Evolutionary conservation across 2,113 vertebrate genomes (phyloP).

Genomic region (Vulpes ferrilata): DNA sequence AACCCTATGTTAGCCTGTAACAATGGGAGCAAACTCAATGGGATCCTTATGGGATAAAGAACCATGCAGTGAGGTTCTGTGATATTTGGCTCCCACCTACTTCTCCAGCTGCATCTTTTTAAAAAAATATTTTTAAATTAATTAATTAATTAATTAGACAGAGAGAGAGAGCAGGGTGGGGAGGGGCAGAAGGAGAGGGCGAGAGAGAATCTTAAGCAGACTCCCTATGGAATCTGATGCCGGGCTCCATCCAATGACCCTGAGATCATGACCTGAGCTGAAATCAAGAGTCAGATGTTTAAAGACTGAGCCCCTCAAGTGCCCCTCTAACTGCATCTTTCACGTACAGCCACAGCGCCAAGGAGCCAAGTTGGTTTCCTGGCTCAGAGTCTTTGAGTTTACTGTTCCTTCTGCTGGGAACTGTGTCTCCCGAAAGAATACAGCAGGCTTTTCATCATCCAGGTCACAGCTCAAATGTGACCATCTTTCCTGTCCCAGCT

Average conservation of each 20-base stretch:
- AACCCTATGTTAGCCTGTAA: neutral
- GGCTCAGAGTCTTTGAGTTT: neutral
- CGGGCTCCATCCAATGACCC: too few species aligned
- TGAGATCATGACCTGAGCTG: too few species aligned
- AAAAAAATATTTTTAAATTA: neutral
- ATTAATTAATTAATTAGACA: neutral
- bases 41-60: neutral
- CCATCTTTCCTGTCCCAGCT: neutral
- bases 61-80: rapidly evolving
- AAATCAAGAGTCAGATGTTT: too few species aligned
- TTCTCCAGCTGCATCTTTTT: neutral
- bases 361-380: neutral
- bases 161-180: neutral
- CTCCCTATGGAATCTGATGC: too few species aligned
- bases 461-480: neutral
- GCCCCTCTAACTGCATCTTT: neutral
- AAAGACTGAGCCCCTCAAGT: too few species aligned
- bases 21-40: neutral
- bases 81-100: rapidly evolving
- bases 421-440: neutral
- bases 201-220: too few species aligned
- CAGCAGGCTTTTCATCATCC: neutral
- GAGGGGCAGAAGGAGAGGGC: too few species aligned
- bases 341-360: neutral
- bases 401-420: neutral